These are phyloP conservation scores for Drosophila sproati DNA, from an alignment of 1,140 invertebrate species.

Conservation along the genomic window DNA sequence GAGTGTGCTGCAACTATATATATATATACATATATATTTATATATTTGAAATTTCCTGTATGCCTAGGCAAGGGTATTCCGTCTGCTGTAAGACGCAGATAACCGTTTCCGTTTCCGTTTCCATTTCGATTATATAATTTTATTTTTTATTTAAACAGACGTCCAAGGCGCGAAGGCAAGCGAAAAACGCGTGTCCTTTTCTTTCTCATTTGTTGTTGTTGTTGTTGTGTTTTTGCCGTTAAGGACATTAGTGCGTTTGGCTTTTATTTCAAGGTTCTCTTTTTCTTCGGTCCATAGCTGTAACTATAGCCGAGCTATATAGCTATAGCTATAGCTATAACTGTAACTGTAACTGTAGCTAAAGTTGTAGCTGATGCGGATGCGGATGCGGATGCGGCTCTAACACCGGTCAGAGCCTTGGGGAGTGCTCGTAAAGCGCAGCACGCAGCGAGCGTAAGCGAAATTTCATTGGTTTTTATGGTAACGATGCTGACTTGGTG, in stretches of 20 bases:
- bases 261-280: slow-evolving; percentile 60
- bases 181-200: slow-evolving; percentile 18
- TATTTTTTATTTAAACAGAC: slow-evolving; percentile 44
- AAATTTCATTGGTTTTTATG: slow-evolving; percentile 78
- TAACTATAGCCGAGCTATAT: neutral
- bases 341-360: too few species aligned
- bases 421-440: slow-evolving; percentile 60
- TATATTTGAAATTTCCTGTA: too few species aligned
- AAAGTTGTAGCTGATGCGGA: too few species aligned
- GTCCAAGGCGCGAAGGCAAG: slow-evolving; percentile 18
- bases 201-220: too few species aligned
- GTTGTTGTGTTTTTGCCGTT: slow-evolving; percentile 19
- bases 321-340: neutral
- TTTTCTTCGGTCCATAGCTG: neutral
- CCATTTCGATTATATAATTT: neutral
- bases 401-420: slow-evolving; percentile 7
- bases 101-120: neutral
- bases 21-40: too few species aligned
- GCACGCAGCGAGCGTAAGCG: slow-evolving; percentile 61
- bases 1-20: too few species aligned
- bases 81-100: too few species aligned
- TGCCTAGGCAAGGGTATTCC: too few species aligned
- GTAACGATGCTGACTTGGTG: slow-evolving; percentile 30
- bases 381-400: neutral
- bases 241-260: slow-evolving; percentile 74